These are phyloP conservation scores for Acromyrmex charruanus DNA, from an alignment of 1,140 invertebrate genomes.

Conservation along the genomic window DNA sequence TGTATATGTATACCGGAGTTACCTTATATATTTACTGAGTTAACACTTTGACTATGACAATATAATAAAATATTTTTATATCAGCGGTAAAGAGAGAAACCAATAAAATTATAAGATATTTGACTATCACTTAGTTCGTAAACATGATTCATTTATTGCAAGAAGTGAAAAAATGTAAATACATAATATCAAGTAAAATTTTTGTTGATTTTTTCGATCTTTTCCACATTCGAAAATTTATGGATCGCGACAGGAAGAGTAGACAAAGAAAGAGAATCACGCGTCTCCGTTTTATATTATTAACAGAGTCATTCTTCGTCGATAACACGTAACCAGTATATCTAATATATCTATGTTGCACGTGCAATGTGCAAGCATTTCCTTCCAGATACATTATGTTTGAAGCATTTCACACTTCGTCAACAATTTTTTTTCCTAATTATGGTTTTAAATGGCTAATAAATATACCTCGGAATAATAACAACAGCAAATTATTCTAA, in stretches of 20 bases:
- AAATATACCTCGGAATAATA: background rate
- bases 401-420: background rate
- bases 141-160: background rate
- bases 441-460: background rate
- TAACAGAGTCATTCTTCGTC: constrained; percentile 26
- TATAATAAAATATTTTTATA: background rate
- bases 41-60: no score
- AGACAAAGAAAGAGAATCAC: constrained; percentile 26
- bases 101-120: background rate
- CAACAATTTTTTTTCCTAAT: background rate
- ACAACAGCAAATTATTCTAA: background rate
- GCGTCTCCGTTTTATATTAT: constrained; percentile 40
- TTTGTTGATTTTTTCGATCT: background rate
- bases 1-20: no score
- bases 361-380: constrained; percentile 11
- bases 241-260: background rate
- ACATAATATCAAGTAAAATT: background rate
- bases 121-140: constrained; percentile 9
- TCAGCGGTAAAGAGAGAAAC: background rate
- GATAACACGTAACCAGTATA: constrained; percentile 16
- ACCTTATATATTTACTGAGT: no score
- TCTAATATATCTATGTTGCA: background rate
- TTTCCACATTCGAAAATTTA: background rate
- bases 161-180: background rate
- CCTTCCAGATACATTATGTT: background rate